Conservation (phyloP, 2,888 invertebrate species). For the Formica aserva region DNA sequence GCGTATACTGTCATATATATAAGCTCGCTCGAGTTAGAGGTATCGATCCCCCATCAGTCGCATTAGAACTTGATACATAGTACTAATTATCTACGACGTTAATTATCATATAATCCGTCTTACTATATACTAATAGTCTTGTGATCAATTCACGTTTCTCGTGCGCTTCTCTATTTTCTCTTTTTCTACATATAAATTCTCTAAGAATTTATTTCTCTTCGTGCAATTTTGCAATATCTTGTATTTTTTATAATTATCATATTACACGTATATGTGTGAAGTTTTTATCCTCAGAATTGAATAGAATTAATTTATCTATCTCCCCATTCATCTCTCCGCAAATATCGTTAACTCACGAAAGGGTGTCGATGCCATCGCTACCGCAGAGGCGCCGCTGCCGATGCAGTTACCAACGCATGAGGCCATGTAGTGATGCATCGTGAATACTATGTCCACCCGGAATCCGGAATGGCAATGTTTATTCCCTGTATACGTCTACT, state of each 20-base stretch:
- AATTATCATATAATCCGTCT: background rate
- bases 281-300: background rate
- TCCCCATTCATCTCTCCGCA: no score
- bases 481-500: background rate
- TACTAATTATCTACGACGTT: background rate
- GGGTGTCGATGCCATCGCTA: slow-evolving; percentile 2
- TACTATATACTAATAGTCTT: background rate
- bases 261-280: no score
- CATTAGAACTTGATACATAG: background rate
- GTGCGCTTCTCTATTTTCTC: background rate
- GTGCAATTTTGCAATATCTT: background rate
- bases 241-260: background rate
- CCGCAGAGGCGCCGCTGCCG: slow-evolving; percentile 1
- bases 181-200: background rate
- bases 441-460: slow-evolving; percentile 53
- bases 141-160: background rate
- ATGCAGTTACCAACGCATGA: slow-evolving; percentile 58
- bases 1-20: background rate
- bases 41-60: background rate
- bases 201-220: background rate
- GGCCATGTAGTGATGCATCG: slow-evolving; percentile 35
- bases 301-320: background rate
- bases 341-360: background rate
- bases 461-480: slow-evolving; percentile 4
- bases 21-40: background rate